Base-by-base conservation (phyloP, 1,140 invertebrate species). In the Brachionus calyciflorus region DNA sequence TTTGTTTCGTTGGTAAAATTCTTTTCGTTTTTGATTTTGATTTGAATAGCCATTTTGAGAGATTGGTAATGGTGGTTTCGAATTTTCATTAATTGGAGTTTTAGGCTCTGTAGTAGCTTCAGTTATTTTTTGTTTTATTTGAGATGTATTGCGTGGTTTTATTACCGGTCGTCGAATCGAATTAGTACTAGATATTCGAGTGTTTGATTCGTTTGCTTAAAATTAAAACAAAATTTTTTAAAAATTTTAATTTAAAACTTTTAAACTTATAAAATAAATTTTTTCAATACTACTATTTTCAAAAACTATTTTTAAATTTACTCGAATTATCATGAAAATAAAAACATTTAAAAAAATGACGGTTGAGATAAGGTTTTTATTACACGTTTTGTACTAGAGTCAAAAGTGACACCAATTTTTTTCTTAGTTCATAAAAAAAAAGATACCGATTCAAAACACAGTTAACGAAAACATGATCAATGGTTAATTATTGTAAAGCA, bases 111-210 rank as follows among this genome's bases (percentile, higher is more conserved):
- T 17, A 30, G 30, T 14, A 1, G 12, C 7, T 1, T 73, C 46
- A 14, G 30, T 30, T 73, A 2, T 26, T 73, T 37, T 24, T 19
- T 55, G 69, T 49, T 73, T 55, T 21, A 53, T 37, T 21, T 33
- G 69, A 73, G 69, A 73, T 51, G 46, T 73, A 51, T 55, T 49
- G 7, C 46, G 28, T 2, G 69, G 51, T 24, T 73, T 73, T 3
- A 73, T 73, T 49, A 73, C 41, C 24, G 69, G 69, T 51, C 69
- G 6, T 17, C 69, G 69, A 19, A 73, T 55, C 14, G 69, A 73
- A 73, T 73, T 73, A 17, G 69, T 73, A 37, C 69, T 73, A 7
- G 69, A 73, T 30, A 73, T 73, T 26, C 69, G 69, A 4, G 28
- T 60, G 55, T 30, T 37, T 33, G 30, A 3, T 60, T 60, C 55